Percentiles rank a stretch among this genome's conserved stretches.
Evolutionary conservation across 2,797 vertebrate species (phyloP).

Genomic region (Poecilia velifera): DNA sequence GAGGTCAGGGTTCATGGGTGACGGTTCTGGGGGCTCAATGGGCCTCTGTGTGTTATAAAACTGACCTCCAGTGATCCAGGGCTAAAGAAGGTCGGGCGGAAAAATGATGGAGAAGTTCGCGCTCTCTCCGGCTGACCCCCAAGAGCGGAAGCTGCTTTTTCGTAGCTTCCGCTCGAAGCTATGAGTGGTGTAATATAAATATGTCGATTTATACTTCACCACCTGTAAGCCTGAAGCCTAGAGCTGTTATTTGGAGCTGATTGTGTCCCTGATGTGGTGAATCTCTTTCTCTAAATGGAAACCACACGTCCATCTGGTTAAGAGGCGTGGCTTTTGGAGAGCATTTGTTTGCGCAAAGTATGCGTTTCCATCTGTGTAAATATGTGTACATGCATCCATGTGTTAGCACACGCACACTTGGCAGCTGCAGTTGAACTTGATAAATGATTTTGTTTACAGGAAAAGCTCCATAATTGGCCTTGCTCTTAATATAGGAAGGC

Average conservation of each 20-base stretch:
- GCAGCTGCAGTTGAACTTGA: constrained; percentile 60
- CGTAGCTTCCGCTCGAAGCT: too few species aligned
- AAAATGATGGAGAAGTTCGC: constrained; percentile 12
- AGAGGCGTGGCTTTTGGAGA: background rate
- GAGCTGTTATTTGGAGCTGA: constrained; percentile 34
- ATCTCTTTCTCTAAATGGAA: constrained; percentile 45
- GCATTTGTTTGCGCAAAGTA: constrained; percentile 17
- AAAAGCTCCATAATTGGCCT: constrained; percentile 54
- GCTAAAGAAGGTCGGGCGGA: constrained; percentile 47
- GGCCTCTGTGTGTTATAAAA: constrained; percentile 72
- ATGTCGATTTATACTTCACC: constrained; percentile 6
- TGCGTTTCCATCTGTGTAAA: constrained; percentile 16
- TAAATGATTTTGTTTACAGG: constrained; percentile 70
- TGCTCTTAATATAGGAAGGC: constrained; percentile 53
- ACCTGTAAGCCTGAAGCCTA: constrained; percentile 29
- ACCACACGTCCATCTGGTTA: constrained; percentile 33
- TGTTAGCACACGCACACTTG: constrained; percentile 47
- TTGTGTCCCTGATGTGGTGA: constrained; percentile 34
- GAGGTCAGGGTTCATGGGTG: constrained; percentile 77
- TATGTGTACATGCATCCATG: constrained; percentile 22
- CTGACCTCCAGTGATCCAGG: constrained; percentile 64
- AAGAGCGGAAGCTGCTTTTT: constrained; percentile 17
- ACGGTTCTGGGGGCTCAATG: constrained; percentile 71
- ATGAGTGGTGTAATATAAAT: too few species aligned
- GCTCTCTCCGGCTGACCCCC: constrained; percentile 17